Percentiles rank a stretch among this genome's conserved stretches.
These are phyloP conservation scores for Casuarius casuarius DNA, from an alignment of 2,113 vertebrate genomes.

Conservation along the genomic window DNA sequence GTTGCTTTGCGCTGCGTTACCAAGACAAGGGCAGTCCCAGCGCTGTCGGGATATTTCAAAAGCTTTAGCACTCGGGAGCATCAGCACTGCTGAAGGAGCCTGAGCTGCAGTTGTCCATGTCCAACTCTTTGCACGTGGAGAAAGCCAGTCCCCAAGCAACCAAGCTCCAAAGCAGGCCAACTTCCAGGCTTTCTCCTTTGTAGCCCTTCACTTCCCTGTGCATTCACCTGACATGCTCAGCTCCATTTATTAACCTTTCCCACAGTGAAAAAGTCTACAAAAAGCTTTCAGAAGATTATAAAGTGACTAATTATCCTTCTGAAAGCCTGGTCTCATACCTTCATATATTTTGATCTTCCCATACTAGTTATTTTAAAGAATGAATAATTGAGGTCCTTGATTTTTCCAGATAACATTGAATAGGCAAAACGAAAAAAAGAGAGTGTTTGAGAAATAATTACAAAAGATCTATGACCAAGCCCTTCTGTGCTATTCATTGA, in stretches of 20 bases:
- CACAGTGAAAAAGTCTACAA: background rate
- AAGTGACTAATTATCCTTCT: conserved; percentile 15
- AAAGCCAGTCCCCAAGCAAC: background rate
- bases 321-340: background rate
- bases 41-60: background rate
- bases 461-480: conserved; percentile 7
- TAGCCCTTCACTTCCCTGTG: background rate
- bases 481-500: background rate
- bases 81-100: too few species aligned
- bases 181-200: background rate
- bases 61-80: background rate
- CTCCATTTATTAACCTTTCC: conserved; percentile 41
- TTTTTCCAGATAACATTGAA: background rate
- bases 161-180: background rate
- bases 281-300: conserved; percentile 24
- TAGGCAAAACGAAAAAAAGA: background rate
- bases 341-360: conserved; percentile 25
- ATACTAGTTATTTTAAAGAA: conserved; percentile 23
- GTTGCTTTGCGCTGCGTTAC: background rate
- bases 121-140: background rate
- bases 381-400: background rate
- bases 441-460: conserved; percentile 17
- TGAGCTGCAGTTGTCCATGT: too few species aligned
- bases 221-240: background rate
- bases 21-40: background rate